Conservation (phyloP, 2,113 vertebrate species). For the Bujurquina vittata region DNA sequence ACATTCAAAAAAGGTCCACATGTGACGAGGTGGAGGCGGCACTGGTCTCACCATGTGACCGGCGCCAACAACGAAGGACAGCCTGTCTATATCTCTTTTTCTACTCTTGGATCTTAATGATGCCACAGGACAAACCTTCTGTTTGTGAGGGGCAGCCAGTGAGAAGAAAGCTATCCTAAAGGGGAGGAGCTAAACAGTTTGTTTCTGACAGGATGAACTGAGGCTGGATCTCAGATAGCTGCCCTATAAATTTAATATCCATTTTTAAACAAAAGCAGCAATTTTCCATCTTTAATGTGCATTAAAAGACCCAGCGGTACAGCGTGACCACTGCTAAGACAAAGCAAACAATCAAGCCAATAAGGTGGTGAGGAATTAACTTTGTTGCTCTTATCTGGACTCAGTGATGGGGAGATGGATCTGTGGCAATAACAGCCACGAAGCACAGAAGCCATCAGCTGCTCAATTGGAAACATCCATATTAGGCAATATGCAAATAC, state of each 20-base stretch:
- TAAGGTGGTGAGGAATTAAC: slow-evolving; percentile 79
- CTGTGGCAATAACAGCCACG: slow-evolving; percentile 61
- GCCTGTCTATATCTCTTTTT: neutral
- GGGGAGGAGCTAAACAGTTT: neutral
- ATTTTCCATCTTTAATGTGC: neutral
- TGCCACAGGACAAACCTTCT: neutral
- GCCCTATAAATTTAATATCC: neutral
- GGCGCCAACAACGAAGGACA: neutral
- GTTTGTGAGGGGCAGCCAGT: neutral
- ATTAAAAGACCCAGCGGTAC: neutral
- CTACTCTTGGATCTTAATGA: neutral
- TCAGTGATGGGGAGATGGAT: slow-evolving; percentile 23
- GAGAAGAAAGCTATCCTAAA: neutral
- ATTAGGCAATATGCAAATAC: slow-evolving; percentile 84
- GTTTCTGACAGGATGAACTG: neutral
- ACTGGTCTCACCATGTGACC: neutral
- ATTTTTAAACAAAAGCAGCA: neutral
- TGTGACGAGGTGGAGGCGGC: neutral
- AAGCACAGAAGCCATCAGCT: slow-evolving; percentile 71
- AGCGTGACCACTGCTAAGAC: slow-evolving; percentile 37
- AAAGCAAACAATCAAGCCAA: slow-evolving; percentile 67
- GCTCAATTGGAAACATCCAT: slow-evolving; percentile 82
- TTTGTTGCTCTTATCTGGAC: slow-evolving; percentile 77
- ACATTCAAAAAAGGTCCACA: neutral
- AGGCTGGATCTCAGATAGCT: neutral